Evolutionary conservation across 2,797 vertebrate genomes (phyloP).

Genomic region (Takifugu rubripes): DNA sequence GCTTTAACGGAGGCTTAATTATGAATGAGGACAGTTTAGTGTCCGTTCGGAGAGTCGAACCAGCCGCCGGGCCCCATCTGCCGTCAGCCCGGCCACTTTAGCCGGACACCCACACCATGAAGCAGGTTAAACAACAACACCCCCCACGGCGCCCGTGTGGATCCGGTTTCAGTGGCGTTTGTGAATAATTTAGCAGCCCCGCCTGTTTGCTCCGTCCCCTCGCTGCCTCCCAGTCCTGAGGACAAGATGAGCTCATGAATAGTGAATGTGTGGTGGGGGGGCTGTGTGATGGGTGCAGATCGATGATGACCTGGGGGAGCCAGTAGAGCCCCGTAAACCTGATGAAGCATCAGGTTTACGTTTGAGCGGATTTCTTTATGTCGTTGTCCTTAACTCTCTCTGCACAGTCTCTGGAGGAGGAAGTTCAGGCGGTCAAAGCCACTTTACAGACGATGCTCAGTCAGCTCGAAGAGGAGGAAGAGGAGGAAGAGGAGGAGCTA

Average conservation of each 20-base stretch:
- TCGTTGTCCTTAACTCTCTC: conserved; percentile 77
- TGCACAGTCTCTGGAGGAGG: conserved; percentile 81
- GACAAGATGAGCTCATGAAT: conserved; percentile 65
- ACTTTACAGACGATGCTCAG: conserved; percentile 81
- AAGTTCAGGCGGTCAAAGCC: conserved; percentile 88
- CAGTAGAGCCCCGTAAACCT: no score
- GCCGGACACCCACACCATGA: conserved; percentile 60
- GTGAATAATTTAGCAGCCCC: conserved; percentile 73
- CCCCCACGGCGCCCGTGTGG: conserved; percentile 32
- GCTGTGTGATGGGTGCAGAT: conserved; percentile 59
- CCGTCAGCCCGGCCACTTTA: conserved; percentile 62
- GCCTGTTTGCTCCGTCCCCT: conserved; percentile 53
- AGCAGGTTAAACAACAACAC: conserved; percentile 73
- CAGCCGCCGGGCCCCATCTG: conserved; percentile 78
- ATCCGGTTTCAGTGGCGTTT: conserved; percentile 56
- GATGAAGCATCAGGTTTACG: conserved; percentile 41
- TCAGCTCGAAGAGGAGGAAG: conserved; percentile 77
- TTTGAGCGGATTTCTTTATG: conserved; percentile 25
- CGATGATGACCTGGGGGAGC: no score
- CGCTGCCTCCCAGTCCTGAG: conserved; percentile 24
- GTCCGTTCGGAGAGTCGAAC: conserved; percentile 78
- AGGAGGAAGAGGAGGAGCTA: conserved; percentile 46
- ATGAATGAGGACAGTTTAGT: conserved; percentile 82
- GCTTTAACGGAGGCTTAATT: conserved; percentile 79
- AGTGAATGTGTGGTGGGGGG: conserved; percentile 37